Evolutionary conservation across 2,888 invertebrate species (phyloP).

Genomic region (Emmelina monodactyla): DNA sequence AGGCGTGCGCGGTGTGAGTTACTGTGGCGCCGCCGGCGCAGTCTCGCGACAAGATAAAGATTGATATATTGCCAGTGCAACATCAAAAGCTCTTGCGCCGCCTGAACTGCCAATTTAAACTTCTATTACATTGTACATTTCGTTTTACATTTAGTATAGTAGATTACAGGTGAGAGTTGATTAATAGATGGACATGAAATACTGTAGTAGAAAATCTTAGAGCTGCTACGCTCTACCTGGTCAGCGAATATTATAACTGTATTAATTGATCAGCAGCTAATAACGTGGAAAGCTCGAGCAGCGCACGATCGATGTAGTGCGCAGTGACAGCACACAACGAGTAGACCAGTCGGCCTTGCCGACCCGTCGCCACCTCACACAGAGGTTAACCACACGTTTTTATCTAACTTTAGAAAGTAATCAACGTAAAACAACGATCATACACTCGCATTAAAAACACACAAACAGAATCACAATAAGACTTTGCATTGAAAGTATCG

Average conservation of each 20-base stretch:
- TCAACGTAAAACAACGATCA: slow-evolving; percentile 38
- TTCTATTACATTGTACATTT: neutral
- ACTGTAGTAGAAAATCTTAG: too few species aligned
- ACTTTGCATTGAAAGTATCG: too few species aligned
- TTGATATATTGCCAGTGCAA: slow-evolving; percentile 16
- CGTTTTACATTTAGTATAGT: too few species aligned
- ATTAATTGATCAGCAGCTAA: too few species aligned
- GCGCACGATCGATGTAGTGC: too few species aligned
- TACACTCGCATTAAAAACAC: slow-evolving; percentile 22
- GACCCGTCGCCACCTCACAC: slow-evolving; percentile 43
- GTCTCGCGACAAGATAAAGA: slow-evolving; percentile 18
- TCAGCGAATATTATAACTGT: too few species aligned
- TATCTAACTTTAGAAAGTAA: slow-evolving; percentile 63
- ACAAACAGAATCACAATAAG: too few species aligned
- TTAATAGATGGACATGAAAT: too few species aligned
- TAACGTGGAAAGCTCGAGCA: too few species aligned
- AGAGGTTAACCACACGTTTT: slow-evolving; percentile 62
- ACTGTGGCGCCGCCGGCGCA: slow-evolving; percentile 17
- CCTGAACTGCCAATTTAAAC: slow-evolving; percentile 1
- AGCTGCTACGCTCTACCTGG: too few species aligned
- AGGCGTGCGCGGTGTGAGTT: slow-evolving; percentile 4
- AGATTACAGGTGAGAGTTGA: too few species aligned
- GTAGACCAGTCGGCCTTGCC: slow-evolving; percentile 51
- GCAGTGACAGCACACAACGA: too few species aligned
- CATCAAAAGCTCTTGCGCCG: slow-evolving; percentile 7